These are phyloP conservation scores for Eueremaeus valkanovi DNA, from an alignment of 2,888 invertebrate species.

Conservation along the genomic window DNA sequence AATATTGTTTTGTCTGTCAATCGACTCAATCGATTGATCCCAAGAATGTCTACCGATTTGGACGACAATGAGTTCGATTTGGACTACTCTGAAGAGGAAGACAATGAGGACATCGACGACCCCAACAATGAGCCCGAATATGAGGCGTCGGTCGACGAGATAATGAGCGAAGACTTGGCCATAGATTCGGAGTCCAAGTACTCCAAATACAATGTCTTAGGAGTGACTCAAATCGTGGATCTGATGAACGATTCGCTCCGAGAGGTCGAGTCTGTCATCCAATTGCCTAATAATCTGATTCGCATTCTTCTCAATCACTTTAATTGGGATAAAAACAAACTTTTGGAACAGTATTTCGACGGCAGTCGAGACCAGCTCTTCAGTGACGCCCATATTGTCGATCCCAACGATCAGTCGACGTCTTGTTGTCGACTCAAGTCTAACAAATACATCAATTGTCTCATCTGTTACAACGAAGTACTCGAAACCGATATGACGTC, in stretches of 20 bases:
- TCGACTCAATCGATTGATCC: too few species aligned
- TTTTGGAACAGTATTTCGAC: constrained; percentile 27
- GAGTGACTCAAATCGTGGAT: constrained; percentile 92
- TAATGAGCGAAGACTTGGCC: background rate
- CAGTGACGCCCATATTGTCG: constrained; percentile 18
- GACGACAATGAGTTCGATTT: background rate
- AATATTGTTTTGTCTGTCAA: too few species aligned
- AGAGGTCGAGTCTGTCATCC: constrained; percentile 83
- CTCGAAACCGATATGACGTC: constrained; percentile 46
- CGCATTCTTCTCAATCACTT: constrained; percentile 64
- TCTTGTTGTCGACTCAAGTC: background rate
- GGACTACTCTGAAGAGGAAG: background rate
- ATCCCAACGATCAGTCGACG: background rate
- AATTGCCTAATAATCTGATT: constrained; percentile 62
- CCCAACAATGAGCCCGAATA: background rate
- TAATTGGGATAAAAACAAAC: constrained; percentile 34
- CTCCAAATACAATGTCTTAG: constrained; percentile 77
- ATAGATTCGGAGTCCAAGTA: constrained; percentile 71
- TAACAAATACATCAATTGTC: background rate
- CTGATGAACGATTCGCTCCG: constrained; percentile 96
- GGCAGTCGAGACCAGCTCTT: constrained; percentile 10
- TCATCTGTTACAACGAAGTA: constrained; percentile 14
- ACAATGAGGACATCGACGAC: background rate
- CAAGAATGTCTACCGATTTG: background rate
- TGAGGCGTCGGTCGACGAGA: background rate